Conservation (phyloP, 2,888 invertebrate species). For the Agrotis segetum region DNA sequence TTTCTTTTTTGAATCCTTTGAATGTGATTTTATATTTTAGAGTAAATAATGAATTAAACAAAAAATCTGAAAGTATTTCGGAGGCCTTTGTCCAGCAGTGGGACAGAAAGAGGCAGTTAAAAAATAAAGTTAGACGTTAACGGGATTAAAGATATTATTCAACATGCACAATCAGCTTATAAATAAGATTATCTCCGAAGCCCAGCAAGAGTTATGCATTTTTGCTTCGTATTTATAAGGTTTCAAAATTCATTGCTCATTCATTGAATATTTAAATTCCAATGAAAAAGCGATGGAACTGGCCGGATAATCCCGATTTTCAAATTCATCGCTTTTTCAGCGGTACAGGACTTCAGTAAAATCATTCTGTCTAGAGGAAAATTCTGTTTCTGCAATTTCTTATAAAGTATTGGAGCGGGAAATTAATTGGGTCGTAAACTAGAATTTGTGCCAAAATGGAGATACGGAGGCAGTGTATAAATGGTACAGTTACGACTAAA, state of each 20-base stretch:
- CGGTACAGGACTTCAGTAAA: slow-evolving; percentile 12
- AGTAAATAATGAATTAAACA: not conserved
- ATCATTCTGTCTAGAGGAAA: slow-evolving; percentile 4
- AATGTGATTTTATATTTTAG: not conserved
- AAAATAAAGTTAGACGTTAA: not conserved
- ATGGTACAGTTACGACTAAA: slow-evolving; percentile 34
- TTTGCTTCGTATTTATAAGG: slow-evolving; percentile 35
- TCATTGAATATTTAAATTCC: slow-evolving; percentile 12
- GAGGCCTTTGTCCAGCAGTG: no score
- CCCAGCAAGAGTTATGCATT: slow-evolving; percentile 45
- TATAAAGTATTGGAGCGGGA: slow-evolving; percentile 41
- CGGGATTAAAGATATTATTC: slow-evolving; percentile 7
- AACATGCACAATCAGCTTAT: slow-evolving; percentile 12
- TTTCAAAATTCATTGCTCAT: slow-evolving; percentile 36
- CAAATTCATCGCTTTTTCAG: not conserved
- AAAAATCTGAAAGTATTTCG: no score
- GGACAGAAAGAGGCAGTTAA: no score
- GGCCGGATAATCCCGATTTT: not conserved
- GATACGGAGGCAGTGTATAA: slow-evolving; percentile 29
- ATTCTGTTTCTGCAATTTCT: slow-evolving; percentile 26
- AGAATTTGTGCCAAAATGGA: slow-evolving; percentile 51
- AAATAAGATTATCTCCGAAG: slow-evolving; percentile 42
- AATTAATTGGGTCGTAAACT: slow-evolving; percentile 56
- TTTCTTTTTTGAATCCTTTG: not conserved
- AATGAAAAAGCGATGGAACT: not conserved